These are phyloP conservation scores for Drosophila kokeensis DNA, from an alignment of 2,888 invertebrate species.

Conservation along the genomic window DNA sequence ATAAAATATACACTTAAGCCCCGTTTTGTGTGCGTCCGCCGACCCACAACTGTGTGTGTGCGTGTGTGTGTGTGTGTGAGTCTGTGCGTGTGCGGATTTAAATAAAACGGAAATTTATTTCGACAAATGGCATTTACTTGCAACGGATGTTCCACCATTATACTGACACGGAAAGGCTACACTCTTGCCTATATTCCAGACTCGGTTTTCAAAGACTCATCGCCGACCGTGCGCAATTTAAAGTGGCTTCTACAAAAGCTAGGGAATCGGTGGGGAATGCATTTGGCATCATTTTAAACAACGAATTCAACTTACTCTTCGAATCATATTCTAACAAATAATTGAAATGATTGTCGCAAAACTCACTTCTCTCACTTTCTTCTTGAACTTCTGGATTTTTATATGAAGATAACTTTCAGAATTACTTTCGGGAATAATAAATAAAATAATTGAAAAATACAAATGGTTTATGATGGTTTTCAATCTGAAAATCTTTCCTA, in stretches of 20 bases:
- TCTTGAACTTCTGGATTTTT: too few relatives aligned
- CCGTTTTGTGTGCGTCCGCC: constrained; percentile 64
- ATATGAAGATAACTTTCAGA: neutral
- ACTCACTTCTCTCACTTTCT: too few relatives aligned
- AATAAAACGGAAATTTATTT: constrained; percentile 81
- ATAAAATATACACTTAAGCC: constrained; percentile 80
- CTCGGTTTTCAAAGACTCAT: constrained; percentile 40
- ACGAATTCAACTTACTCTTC: constrained; percentile 22
- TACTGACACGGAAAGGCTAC: constrained; percentile 75
- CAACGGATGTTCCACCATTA: constrained; percentile 79
- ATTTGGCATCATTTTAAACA: neutral
- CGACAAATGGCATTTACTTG: constrained; percentile 81
- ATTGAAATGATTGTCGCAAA: neutral
- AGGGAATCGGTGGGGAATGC: too few relatives aligned
- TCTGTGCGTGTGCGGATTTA: constrained; percentile 72
- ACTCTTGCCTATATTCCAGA: constrained; percentile 46
- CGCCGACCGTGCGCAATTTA: constrained; percentile 70
- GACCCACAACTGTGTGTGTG: constrained; percentile 38
- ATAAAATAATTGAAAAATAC: neutral
- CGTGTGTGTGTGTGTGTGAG: constrained; percentile 6
- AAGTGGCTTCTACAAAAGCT: constrained; percentile 28
- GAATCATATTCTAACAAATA: neutral
- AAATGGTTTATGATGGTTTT: neutral
- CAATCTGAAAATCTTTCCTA: neutral
- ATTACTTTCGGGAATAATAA: neutral